Conservation (phyloP, 2,888 invertebrate genomes). For the Lochmaea crataegi region DNA sequence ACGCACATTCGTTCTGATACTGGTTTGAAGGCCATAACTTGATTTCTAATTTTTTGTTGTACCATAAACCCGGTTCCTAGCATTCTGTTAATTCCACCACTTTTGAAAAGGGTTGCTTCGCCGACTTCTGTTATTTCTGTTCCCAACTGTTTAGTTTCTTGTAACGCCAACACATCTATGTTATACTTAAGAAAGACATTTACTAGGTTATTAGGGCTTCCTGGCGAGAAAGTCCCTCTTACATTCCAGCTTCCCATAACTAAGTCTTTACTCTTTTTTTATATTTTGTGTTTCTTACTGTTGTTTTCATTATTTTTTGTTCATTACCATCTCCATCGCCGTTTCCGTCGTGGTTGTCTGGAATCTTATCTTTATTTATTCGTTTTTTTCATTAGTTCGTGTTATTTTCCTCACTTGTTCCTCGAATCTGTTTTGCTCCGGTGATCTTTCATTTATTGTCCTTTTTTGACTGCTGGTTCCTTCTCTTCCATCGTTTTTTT, state of each 20-base stretch:
- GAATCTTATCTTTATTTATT: too few species aligned
- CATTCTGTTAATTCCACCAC: conserved; percentile 11
- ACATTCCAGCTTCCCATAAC: conserved; percentile 5
- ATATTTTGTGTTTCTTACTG: background rate
- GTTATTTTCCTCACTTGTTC: too few species aligned
- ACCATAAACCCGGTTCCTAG: conserved; percentile 9
- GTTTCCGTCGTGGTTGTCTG: too few species aligned
- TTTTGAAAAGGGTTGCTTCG: background rate
- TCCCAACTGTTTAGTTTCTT: conserved; percentile 6
- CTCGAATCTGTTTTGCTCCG: too few species aligned
- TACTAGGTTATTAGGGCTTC: background rate
- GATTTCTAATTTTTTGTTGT: conserved; percentile 1
- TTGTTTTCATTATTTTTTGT: too few species aligned
- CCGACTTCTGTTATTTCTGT: background rate
- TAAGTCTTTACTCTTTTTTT: conserved; percentile 6
- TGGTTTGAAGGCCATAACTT: conserved; percentile 7
- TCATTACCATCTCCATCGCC: too few species aligned
- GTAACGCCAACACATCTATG: conserved; percentile 3
- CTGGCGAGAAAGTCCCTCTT: background rate
- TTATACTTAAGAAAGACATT: background rate
- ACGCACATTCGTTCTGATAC: conserved; percentile 12
- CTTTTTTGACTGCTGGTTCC: too few species aligned
- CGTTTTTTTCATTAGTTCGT: too few species aligned
- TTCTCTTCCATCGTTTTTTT: too few species aligned
- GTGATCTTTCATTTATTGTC: too few species aligned